Percentiles rank a stretch among this genome's conserved stretches.
These are phyloP conservation scores for Danaus melanippus DNA, from an alignment of 1,140 invertebrate genomes.

Conservation along the genomic window DNA sequence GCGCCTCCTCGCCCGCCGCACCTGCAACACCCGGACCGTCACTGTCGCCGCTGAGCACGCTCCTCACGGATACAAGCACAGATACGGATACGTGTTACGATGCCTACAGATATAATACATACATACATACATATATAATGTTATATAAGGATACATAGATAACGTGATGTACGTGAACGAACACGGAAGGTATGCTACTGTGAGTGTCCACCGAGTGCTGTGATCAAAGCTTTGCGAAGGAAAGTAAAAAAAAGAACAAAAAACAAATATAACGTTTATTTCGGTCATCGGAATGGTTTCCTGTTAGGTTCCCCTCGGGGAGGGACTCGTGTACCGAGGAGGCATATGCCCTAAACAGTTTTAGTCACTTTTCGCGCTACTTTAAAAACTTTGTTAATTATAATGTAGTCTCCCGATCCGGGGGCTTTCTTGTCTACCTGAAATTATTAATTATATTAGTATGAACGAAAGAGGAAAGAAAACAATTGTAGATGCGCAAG, in stretches of 20 bases:
- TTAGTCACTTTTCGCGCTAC: slow-evolving; percentile 45
- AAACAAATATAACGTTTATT: slow-evolving; percentile 62
- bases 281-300: slow-evolving; percentile 13
- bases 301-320: slow-evolving; percentile 16
- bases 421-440: slow-evolving; percentile 67
- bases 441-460: slow-evolving; percentile 72
- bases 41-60: slow-evolving; percentile 17
- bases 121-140: slow-evolving; percentile 30
- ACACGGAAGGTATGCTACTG: slow-evolving; percentile 47
- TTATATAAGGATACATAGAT: slow-evolving; percentile 20
- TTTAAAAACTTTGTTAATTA: slow-evolving; percentile 56
- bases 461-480: slow-evolving; percentile 57
- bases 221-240: slow-evolving; percentile 64
- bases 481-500: slow-evolving; percentile 32
- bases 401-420: slow-evolving; percentile 64
- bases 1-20: slow-evolving; percentile 76
- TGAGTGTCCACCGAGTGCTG: slow-evolving; percentile 67
- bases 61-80: slow-evolving; percentile 27
- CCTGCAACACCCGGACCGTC: slow-evolving; percentile 13
- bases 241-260: slow-evolving; percentile 59
- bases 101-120: slow-evolving; percentile 35
- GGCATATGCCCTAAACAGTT: slow-evolving; percentile 28
- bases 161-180: slow-evolving; percentile 28
- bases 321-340: slow-evolving; percentile 26
- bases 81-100: slow-evolving; percentile 40